These are phyloP conservation scores for Vulpes lagopus DNA, from an alignment of 2,113 vertebrate genomes.

Conservation along the genomic window DNA sequence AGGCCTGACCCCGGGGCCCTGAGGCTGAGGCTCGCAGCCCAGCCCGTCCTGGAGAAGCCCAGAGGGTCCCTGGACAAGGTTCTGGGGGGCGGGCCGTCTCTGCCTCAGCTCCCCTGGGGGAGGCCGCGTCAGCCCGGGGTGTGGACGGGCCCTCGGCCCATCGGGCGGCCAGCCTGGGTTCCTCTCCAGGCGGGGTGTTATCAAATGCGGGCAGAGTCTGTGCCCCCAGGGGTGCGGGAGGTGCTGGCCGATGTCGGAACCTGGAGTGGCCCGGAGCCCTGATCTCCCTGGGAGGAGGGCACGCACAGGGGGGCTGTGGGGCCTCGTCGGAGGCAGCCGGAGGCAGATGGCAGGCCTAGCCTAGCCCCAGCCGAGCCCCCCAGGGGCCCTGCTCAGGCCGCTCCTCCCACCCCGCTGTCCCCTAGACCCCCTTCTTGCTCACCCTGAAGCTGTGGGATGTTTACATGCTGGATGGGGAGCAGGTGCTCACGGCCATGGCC, in stretches of 20 bases:
- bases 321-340: fast-evolving
- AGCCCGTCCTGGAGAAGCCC: not conserved
- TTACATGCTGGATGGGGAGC: no score
- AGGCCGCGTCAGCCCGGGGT: not conserved
- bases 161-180: not conserved
- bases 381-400: not conserved
- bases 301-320: fast-evolving
- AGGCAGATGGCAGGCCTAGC: no score
- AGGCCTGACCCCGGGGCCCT: no score
- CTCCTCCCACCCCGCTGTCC: no score
- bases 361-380: no score
- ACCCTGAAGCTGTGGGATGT: no score
- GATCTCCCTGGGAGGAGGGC: not conserved
- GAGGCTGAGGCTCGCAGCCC: no score
- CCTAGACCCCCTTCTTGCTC: no score
- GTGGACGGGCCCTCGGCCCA: fast-evolving
- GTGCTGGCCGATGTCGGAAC: fast-evolving
- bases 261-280: not conserved
- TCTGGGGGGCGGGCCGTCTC: no score
- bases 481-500: no score
- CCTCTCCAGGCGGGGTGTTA: fast-evolving
- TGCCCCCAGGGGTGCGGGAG: not conserved
- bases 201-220: fast-evolving
- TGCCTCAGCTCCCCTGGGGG: no score
- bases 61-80: not conserved